Percentiles rank a stretch among this genome's conserved stretches.
Evolutionary conservation across 2,797 vertebrate species (phyloP).

Genomic region (Lutjanus campechanus): DNA sequence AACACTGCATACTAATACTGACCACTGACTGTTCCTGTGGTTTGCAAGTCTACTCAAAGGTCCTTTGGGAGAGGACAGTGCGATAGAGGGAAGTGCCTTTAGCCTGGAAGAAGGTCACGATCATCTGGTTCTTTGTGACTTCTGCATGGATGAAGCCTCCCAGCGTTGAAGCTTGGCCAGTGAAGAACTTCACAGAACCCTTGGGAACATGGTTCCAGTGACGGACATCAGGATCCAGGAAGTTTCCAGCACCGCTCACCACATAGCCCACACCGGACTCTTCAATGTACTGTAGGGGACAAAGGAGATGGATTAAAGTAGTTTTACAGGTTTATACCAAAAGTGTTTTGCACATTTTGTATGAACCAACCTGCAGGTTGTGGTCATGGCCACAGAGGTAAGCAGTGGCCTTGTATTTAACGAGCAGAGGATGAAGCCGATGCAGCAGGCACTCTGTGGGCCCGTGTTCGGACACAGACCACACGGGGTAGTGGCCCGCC

Average conservation of each 20-base stretch:
- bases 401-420: slow-evolving; percentile 89
- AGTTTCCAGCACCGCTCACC: slow-evolving; percentile 95
- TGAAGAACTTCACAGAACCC: slow-evolving; percentile 91
- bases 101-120: slow-evolving; percentile 90
- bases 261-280: slow-evolving; percentile 88
- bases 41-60: slow-evolving; percentile 22
- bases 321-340: background rate
- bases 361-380: slow-evolving; percentile 91
- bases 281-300: slow-evolving; percentile 86
- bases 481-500: slow-evolving; percentile 94
- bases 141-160: slow-evolving; percentile 92
- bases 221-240: slow-evolving; percentile 87
- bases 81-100: slow-evolving; percentile 91
- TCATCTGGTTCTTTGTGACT: slow-evolving; percentile 84
- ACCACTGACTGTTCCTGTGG: accelerated
- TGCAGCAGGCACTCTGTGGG: slow-evolving; percentile 90
- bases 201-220: slow-evolving; percentile 87
- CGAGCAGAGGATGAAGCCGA: slow-evolving; percentile 87
- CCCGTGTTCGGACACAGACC: slow-evolving; percentile 94
- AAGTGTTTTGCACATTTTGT: background rate
- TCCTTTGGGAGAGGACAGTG: slow-evolving; percentile 85
- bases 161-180: slow-evolving; percentile 83
- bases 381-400: slow-evolving; percentile 96
- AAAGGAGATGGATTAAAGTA: background rate
- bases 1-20: background rate